Evolutionary conservation across 2,113 vertebrate species (phyloP), one percentile per base, ranked within the genome.

Genomic region (Tangachromis dhanisi): DNA sequence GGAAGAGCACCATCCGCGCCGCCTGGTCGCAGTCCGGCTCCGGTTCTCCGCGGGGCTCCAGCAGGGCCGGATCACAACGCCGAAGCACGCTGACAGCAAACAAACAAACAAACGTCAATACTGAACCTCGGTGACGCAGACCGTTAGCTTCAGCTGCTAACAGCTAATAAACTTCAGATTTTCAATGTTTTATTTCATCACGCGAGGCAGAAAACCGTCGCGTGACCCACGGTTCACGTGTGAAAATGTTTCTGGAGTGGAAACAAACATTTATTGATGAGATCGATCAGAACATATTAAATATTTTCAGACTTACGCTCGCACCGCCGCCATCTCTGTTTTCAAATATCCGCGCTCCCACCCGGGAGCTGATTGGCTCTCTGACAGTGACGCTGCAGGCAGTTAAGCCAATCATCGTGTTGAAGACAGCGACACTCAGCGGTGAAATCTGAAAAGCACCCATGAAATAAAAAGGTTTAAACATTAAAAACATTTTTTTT

Each of bases 311-410:
- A 95, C 96, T 90, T 90, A 96, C 96, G 26, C 4, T 61, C 42
- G 26, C 2, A 79, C 55, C 7, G 73, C 86, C 8, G 95, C 92
- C 96, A 96, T 96, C 92, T 94, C 29, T 92, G 66, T 92, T 96
- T 96, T 96, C 86, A 95, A 96, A 93, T 87, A 2, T 17, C 54
- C 87, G 84, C 84, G 84, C 80, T 6, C 13, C 42, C 2, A 4
- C 3, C 24, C 45, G 51, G 7, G 16, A 31, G 13, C 31, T 85
- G 51, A 90, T 93, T 92, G 90, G 90, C 29, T 79, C 2, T 2
- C 21, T 26, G 5, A 2, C 4, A 3, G 11, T 89, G 88, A 89
- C 89, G 88, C 35, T 1, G 0, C 0, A 8, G 6, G 2, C 8
- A 1, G 2, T 40, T 40, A 5, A 26, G 21, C 82, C 83, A 83